Evolutionary conservation across 2,113 vertebrate genomes (phyloP), one percentile per base, ranked within the genome.

Genomic region (Axis porcinus): DNA sequence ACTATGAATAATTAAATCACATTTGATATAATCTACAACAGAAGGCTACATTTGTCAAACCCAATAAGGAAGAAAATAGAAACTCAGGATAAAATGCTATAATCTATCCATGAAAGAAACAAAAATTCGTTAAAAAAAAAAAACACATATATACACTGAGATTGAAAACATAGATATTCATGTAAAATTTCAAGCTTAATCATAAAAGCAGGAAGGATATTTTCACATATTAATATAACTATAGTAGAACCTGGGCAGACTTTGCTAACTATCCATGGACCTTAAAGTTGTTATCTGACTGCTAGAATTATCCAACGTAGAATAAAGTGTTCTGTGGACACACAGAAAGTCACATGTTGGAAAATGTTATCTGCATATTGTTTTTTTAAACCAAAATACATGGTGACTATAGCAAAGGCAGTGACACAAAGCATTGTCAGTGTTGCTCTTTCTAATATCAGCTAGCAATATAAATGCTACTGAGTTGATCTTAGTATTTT

Each of bases 231-330:
- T 60, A 87, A 55, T n/a, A 82, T 27, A 85, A 67, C 8, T 21
- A 47, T 2, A 27, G 60, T 55, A 84, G 7, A 87, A 86, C 27
- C 40, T 89, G 45, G 33, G 74, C 30, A 70, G 10, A 58, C 25
- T 95, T 95, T 62, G 78, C 25, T 94, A 78, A 84, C 60, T 70
- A 47, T 54, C 12, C 36, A 30, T 58, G 28, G 11, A 94, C 60
- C 36, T 93, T 89, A 64, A 89, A 95, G 64, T 86, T 85, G 36
- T 83, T 74, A 86, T 86, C 96, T 89, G n/a, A 5, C 36, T 89
- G 1, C 25, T 40, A 27, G 60, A 94, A 64, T 25, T 89, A 81
- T 60, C 70, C n/a, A 93, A 36, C 27, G 67, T 30, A 54, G 25
- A 94, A 78, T 19, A 55, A 84, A 57, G 11, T 57, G 14, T 93